Percentiles rank a stretch among this genome's conserved stretches.
Conservation (phyloP, 2,888 invertebrate species). For the Acleris cristana region DNA sequence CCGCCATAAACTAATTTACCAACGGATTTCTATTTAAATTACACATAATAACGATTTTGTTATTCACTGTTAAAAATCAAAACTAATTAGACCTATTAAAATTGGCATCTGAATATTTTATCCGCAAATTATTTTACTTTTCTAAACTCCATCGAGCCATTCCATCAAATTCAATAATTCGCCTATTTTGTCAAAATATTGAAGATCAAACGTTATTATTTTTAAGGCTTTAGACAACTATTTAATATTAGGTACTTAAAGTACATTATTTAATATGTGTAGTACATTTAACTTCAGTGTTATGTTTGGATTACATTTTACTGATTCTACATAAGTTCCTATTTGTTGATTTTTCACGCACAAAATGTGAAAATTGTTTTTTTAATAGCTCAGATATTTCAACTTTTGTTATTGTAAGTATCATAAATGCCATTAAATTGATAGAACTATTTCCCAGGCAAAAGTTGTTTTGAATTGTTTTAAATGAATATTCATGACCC, state of each 20-base stretch:
- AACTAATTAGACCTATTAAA: background rate
- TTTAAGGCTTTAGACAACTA: conserved; percentile 24
- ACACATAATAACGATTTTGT: background rate
- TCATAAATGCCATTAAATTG: background rate
- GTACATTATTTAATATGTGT: conserved; percentile 30
- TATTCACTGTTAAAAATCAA: background rate
- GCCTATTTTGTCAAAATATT: background rate
- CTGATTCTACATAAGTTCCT: conserved; percentile 38
- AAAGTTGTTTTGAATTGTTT: conserved; percentile 2
- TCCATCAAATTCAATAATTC: conserved; percentile 19
- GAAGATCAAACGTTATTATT: conserved; percentile 14
- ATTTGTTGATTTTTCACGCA: conserved; percentile 43
- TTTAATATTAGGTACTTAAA: conserved; percentile 31
- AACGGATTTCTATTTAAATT: no score
- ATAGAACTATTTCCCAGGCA: conserved; percentile 1
- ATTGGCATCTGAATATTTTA: background rate
- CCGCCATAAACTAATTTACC: no score
- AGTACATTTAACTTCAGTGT: conserved; percentile 11
- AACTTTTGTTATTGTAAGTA: conserved; percentile 3
- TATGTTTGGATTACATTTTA: conserved; percentile 14
- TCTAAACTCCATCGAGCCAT: conserved; percentile 25
- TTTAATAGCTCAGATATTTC: conserved; percentile 8
- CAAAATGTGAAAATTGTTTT: conserved; percentile 34
- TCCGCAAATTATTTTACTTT: background rate
- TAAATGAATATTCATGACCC: conserved; percentile 9